These are phyloP conservation scores for Zeugodacus cucurbitae DNA, from an alignment of 1,140 invertebrate genomes.

Conservation along the genomic window DNA sequence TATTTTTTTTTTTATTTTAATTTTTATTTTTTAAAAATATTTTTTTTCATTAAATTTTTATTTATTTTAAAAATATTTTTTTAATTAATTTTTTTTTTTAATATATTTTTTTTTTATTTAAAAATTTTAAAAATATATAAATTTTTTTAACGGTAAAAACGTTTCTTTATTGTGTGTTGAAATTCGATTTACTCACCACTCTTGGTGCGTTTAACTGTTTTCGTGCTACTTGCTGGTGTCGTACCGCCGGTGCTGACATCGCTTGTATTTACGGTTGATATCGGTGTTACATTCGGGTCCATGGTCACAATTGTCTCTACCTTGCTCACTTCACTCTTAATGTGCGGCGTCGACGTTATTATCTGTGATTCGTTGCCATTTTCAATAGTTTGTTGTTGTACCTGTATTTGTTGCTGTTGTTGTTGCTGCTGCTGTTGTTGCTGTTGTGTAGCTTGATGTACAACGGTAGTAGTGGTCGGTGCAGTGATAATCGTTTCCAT, in stretches of 20 bases:
- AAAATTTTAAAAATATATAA: too few relatives aligned
- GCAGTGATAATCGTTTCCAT: constrained; percentile 62
- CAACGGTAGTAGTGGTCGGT: constrained; percentile 55
- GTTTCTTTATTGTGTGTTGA: too few relatives aligned
- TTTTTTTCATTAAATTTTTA: too few relatives aligned
- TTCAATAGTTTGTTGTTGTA: constrained; percentile 57
- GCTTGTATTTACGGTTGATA: constrained; percentile 51
- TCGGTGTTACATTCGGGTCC: constrained; percentile 53
- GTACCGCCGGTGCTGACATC: constrained; percentile 45
- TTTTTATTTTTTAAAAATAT: too few relatives aligned
- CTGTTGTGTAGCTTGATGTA: constrained; percentile 40
- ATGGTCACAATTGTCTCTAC: constrained; percentile 63
- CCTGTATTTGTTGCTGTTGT: constrained; percentile 52
- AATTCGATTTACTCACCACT: background rate
- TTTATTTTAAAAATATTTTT: too few relatives aligned
- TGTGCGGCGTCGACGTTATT: constrained; percentile 57
- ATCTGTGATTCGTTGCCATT: constrained; percentile 55
- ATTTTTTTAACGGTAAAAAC: too few relatives aligned
- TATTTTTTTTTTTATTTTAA: too few relatives aligned
- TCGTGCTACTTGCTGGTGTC: constrained; percentile 48
- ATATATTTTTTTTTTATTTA: too few relatives aligned
- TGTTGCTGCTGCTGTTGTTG: constrained; percentile 55
- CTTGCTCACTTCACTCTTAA: constrained; percentile 61
- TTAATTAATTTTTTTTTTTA: too few relatives aligned
- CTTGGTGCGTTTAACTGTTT: constrained; percentile 25